Base-by-base conservation (phyloP, 2,888 invertebrate genomes). In the Osedax fenrisi region DNA sequence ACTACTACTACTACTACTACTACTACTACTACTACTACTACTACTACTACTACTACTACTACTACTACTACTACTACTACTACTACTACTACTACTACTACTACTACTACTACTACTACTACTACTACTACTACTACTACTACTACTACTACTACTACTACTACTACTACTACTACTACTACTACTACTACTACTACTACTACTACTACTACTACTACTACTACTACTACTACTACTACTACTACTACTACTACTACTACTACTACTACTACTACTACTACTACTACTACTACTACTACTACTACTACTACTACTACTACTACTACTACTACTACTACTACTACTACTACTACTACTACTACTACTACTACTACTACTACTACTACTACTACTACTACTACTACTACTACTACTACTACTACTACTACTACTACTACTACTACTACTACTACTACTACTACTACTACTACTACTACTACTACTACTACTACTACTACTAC, bases 21-120 rank as follows among this genome's bases (percentile, higher is more conserved):
- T 56, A 56, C 56, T 56, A 56, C 56, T 56, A 56, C 56, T 56
- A 56, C 56, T 56, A 56, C 56, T 56, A 56, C 56, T 56, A 56
- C 10, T 56, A 56, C 56, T 56, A 56, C 17, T 56, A 56, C 56
- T 56, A 56, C 10, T 56, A 56, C 56, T 56, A 56, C 56, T 56
- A 56, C 56, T 56, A 56, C 56, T 56, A 56, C 56, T 56, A 56
- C 56, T 56, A 56, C 17, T 56, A 56, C 56, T 56, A 56, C 56
- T 56, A 56, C 56, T 56, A 56, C 56, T 56, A 56, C 56, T 56
- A 56, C 56, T 56, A 56, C 56, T 56, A 56, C 56, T 56, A 56
- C 56, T 56, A 56, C 56, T 56, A 56, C 56, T 56, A 56, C 56
- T 56, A 56, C 56, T 56, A 56, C 56, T 56, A 56, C 56, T 13